A percentile compares a stretch with the other conserved stretches of the same genome.
These are phyloP conservation scores for Diachrysia chrysitis DNA, from an alignment of 2,888 invertebrate genomes.

Conservation along the genomic window DNA sequence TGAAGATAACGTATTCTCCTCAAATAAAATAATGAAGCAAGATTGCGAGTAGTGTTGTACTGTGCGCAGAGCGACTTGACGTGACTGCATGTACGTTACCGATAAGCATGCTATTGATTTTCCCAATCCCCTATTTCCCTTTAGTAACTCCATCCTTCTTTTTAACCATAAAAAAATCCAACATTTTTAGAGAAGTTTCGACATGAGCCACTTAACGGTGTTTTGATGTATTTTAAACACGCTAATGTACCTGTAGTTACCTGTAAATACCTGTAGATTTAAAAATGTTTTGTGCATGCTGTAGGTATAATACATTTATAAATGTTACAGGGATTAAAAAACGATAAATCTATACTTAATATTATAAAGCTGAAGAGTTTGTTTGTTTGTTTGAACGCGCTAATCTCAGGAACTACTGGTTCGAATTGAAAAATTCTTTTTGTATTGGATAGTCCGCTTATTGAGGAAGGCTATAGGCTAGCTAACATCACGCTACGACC, in stretches of 20 bases:
- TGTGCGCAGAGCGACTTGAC: conserved; percentile 63
- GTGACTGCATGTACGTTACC: conserved; percentile 73
- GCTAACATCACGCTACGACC: no score
- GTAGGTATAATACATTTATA: not conserved
- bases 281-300: conserved; percentile 3
- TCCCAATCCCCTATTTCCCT: conserved; percentile 65
- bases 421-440: no score
- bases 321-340: not conserved
- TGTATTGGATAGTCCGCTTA: no score
- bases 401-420: no score
- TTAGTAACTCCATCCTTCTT: conserved; percentile 57
- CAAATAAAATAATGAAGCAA: conserved; percentile 62
- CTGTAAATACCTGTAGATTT: conserved; percentile 19
- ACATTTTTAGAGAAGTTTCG: conserved; percentile 22
- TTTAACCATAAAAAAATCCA: conserved; percentile 51
- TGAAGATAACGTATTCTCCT: conserved; percentile 24
- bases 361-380: no score
- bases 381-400: no score
- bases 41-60: conserved; percentile 46
- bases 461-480: no score
- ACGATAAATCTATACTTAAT: no score
- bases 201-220: conserved; percentile 29
- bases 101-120: conserved; percentile 75
- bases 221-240: conserved; percentile 39
- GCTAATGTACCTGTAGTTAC: conserved; percentile 29